Percentiles rank a stretch among this genome's conserved stretches.
Evolutionary conservation across 1,140 invertebrate species (phyloP).

Genomic region (Neuroterus valhalla): DNA sequence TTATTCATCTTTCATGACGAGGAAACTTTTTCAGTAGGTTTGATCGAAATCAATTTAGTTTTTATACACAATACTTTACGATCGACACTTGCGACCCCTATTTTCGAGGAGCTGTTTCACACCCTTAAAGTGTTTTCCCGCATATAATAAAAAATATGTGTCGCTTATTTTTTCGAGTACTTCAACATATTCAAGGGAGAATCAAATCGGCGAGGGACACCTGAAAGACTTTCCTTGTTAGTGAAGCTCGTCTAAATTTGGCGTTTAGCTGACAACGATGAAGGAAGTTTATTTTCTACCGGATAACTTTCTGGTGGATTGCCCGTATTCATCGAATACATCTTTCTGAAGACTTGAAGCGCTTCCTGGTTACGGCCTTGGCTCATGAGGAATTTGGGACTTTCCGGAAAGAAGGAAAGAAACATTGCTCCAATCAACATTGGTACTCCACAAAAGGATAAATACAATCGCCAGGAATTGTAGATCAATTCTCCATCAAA

Average conservation of each 20-base stretch:
- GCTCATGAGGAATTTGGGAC: conserved; percentile 88
- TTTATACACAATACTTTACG: too few relatives aligned
- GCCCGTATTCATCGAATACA: conserved; percentile 80
- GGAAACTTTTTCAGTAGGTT: too few relatives aligned
- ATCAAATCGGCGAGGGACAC: too few relatives aligned
- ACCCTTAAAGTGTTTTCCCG: too few relatives aligned
- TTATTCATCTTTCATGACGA: too few relatives aligned
- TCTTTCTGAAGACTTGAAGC: conserved; percentile 76
- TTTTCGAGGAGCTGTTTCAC: too few relatives aligned
- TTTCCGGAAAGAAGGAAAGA: conserved; percentile 84
- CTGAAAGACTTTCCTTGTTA: too few relatives aligned
- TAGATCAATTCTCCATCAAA: conserved; percentile 60
- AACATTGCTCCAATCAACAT: conserved; percentile 78
- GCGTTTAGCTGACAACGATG: neutral
- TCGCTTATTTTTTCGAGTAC: too few relatives aligned
- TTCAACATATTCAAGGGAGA: too few relatives aligned
- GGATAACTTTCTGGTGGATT: conserved; percentile 79
- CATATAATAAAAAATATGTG: too few relatives aligned
- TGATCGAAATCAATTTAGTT: too few relatives aligned
- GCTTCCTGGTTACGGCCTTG: conserved; percentile 82
- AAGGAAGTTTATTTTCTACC: conserved; percentile 69
- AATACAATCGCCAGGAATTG: conserved; percentile 86
- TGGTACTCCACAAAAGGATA: conserved; percentile 80
- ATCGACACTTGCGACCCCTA: too few relatives aligned
- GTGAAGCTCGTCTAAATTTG: neutral